Evolutionary conservation across 2,113 vertebrate species (phyloP).

Genomic region (Orycteropus afer): DNA sequence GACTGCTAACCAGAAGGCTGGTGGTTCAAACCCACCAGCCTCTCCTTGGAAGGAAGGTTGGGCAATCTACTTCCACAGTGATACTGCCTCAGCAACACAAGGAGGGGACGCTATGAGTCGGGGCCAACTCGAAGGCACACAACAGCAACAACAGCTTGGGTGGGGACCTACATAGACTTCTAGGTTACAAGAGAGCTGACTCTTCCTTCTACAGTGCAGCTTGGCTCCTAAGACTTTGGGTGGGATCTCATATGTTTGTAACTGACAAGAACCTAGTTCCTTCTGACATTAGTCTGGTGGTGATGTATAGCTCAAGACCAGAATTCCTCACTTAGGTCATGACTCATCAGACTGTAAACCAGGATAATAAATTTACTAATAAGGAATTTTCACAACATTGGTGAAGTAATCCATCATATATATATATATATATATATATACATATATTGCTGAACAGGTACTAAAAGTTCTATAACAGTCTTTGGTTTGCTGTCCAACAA

Average conservation of each 20-base stretch:
- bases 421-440: neutral
- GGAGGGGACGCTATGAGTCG: too few relatives aligned
- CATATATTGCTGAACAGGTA: neutral
- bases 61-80: too few relatives aligned
- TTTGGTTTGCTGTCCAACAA: neutral
- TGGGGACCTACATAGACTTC: neutral
- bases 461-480: neutral
- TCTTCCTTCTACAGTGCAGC: neutral
- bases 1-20: too few relatives aligned
- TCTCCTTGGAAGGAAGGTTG: too few relatives aligned
- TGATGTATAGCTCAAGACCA: neutral
- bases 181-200: neutral
- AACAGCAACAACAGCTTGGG: too few relatives aligned
- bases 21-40: too few relatives aligned
- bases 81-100: too few relatives aligned
- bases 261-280: conserved; percentile 29
- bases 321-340: neutral
- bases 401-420: neutral
- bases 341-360: neutral
- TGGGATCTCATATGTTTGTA: neutral
- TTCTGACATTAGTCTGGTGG: neutral
- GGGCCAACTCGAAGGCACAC: too few relatives aligned
- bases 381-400: neutral
- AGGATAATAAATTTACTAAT: neutral
- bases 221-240: neutral